Evolutionary conservation across 2,888 invertebrate genomes (phyloP).

Genomic region (Caenorhabditis angaria): DNA sequence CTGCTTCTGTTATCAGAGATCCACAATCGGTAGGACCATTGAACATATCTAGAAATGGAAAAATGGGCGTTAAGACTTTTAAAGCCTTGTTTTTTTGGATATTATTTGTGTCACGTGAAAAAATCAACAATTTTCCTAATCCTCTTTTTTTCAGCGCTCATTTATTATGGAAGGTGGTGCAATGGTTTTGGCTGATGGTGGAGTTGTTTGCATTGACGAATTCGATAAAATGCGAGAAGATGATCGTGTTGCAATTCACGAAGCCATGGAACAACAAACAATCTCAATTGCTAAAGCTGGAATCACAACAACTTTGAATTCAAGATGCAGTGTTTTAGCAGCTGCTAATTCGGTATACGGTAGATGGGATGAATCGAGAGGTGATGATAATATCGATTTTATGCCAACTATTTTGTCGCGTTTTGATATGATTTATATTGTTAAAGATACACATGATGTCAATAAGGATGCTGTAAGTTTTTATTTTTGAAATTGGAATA

Average conservation of each 20-base stretch:
- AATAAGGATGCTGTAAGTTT: constrained; percentile 81
- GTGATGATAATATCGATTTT: constrained; percentile 79
- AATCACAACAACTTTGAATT: constrained; percentile 96
- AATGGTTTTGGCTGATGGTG: constrained; percentile 98
- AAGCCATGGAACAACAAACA: constrained; percentile 99
- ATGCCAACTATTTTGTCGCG: constrained; percentile 99
- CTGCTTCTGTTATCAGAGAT: constrained; percentile 94
- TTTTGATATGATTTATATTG: constrained; percentile 99
- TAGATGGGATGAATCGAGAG: constrained; percentile 95
- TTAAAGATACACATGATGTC: constrained; percentile 94
- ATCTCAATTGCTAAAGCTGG: constrained; percentile 99
- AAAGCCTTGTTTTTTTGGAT: no score
- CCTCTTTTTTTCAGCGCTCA: constrained; percentile 39
- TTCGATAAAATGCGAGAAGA: constrained; percentile 90
- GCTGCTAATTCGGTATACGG: constrained; percentile 98
- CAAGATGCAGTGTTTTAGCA: constrained; percentile 96
- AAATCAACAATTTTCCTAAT: background rate
- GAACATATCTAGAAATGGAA: no score
- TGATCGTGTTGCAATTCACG: constrained; percentile 97
- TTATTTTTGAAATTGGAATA: background rate
- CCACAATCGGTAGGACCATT: constrained; percentile 88
- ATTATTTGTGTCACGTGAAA: background rate
- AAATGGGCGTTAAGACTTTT: no score
- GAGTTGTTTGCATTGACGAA: constrained; percentile 98
- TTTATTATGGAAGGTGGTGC: constrained; percentile 81